Base-by-base conservation (phyloP, 2,888 invertebrate species). In the Hipparchia semele region DNA sequence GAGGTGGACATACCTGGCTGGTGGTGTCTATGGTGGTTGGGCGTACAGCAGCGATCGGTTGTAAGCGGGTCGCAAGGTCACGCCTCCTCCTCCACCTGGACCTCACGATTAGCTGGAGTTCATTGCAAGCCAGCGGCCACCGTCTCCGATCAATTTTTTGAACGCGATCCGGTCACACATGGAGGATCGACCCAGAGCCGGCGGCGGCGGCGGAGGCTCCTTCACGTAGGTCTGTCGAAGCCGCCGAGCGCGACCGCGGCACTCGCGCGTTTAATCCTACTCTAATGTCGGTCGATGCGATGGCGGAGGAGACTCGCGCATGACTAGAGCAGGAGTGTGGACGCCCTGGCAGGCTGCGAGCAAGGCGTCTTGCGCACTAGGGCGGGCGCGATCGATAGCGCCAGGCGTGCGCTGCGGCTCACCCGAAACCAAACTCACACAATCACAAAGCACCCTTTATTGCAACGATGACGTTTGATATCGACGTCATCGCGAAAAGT, bases 201-300 rank as follows among this genome's bases (percentile, higher is more conserved):
- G 86, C 88, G 85, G 82, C 85, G 86, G 88, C 86, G 87, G 83
- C 78, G 78, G 80, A 81, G 85, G 85, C 84, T 85, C 86, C 79
- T 83, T 6, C 45, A 78, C 79, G 81, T 79, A 77, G 77, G 79
- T 80, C 78, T 78, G 81, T 82, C 81, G 80, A 81, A 84, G 89
- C 82, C 81, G 84, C 84, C 85, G 86, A 84, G 86, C 84, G 86
- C 88, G 86, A 90, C 90, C 92, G 94, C 94, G 86, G 85, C 89
- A 86, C 88, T 90, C 86, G 92, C 90, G 90, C 89, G 85, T 87
- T 82, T 86, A 87, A 81, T 84, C 81, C 82, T 78, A 82, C 81
- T 83, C 80, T 80, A 79, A 80, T 81, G 76, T 81, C 83, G 89
- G 90, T 87, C 88, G 90, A 88, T 90, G 90, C 87, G 86, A 84